Percentiles rank a stretch among this genome's conserved stretches.
phyloP scores from a whole-genome alignment of 1,140 invertebrate species.

The Theocolax elegans region DNA sequence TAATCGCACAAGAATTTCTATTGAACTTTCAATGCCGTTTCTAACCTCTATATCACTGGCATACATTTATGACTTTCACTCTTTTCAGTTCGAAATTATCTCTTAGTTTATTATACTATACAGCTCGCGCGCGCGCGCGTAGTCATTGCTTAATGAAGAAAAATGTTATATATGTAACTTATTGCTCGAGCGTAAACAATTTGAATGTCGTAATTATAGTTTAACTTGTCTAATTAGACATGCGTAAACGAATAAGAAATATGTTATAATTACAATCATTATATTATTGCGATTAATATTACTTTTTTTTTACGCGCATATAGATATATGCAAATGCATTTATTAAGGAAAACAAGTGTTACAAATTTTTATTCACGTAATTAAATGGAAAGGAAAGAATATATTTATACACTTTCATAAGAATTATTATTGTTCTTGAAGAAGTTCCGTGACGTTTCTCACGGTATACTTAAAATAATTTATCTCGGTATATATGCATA shows the following conservation, averaged over 20 bases:
- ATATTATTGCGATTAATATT: too few relatives aligned
- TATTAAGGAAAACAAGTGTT: too few relatives aligned
- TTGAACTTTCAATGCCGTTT: conserved; percentile 29
- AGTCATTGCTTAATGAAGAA: conserved; percentile 8
- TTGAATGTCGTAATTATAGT: too few relatives aligned
- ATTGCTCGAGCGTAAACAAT: background rate
- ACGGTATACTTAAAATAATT: conserved; percentile 8
- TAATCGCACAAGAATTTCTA: conserved; percentile 28
- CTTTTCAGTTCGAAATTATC: conserved; percentile 17
- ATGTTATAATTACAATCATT: too few relatives aligned
- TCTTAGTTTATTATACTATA: background rate
- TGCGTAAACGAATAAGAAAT: too few relatives aligned
- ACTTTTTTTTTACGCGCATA: too few relatives aligned
- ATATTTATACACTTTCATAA: too few relatives aligned
- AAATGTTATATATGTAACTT: background rate
- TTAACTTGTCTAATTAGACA: too few relatives aligned
- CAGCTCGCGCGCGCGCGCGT: too few relatives aligned
- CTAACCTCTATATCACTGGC: conserved; percentile 8
- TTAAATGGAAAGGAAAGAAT: too few relatives aligned
- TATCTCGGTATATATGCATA: conserved; percentile 15
- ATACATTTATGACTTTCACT: conserved; percentile 36
- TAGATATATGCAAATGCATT: too few relatives aligned
- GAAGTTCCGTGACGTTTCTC: conserved; percentile 8
- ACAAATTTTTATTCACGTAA: too few relatives aligned
- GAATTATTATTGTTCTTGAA: background rate